Conservation (phyloP, 2,797 vertebrate species). For the Pangasius sanitwongsei region DNA sequence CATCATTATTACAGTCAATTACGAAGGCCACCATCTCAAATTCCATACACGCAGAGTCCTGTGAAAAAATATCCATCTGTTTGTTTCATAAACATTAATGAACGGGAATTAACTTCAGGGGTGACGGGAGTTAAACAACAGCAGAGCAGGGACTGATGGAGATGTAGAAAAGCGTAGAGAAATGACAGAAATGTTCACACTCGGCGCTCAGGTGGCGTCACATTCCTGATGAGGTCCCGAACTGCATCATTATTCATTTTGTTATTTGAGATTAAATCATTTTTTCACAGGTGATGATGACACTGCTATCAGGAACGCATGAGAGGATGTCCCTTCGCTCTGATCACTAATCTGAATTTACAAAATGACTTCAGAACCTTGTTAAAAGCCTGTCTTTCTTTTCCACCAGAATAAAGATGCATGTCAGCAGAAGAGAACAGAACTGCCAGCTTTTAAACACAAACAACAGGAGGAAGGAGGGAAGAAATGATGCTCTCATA, state of each 20-base stretch:
- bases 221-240: neutral
- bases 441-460: neutral
- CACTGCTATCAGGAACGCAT: neutral
- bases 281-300: neutral
- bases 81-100: constrained; percentile 54
- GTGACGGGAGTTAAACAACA: constrained; percentile 36
- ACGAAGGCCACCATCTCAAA: neutral
- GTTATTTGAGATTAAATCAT: neutral
- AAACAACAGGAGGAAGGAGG: neutral
- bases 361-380: neutral
- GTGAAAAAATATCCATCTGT: constrained; percentile 53
- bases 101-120: constrained; percentile 56
- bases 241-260: neutral
- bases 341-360: neutral
- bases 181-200: neutral
- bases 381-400: neutral
- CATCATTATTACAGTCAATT: neutral
- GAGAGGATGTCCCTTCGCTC: neutral
- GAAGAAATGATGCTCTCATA: neutral
- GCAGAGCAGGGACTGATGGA: constrained; percentile 29
- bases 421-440: neutral
- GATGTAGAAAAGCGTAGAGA: neutral
- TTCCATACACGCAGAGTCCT: neutral
- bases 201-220: neutral
- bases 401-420: neutral